Evolutionary conservation across 2,113 vertebrate genomes (phyloP).

Genomic region (Anhinga anhinga): DNA sequence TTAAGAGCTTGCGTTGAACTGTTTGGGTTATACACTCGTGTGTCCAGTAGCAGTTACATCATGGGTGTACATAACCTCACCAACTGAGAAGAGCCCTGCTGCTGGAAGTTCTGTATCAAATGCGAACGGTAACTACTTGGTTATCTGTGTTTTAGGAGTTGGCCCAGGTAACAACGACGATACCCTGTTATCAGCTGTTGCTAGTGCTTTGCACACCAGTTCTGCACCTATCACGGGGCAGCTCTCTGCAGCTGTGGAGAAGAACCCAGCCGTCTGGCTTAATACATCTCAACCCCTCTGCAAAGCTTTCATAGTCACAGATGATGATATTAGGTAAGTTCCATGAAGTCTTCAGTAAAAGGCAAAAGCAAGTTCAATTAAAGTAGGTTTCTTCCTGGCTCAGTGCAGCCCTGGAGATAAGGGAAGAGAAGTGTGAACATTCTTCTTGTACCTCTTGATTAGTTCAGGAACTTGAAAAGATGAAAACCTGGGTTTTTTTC

Average conservation of each 20-base stretch:
- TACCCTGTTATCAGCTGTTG: constrained; percentile 87
- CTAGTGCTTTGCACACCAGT: constrained; percentile 92
- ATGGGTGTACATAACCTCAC: not conserved
- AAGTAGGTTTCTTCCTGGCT: not conserved
- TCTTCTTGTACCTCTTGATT: not conserved
- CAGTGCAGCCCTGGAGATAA: not conserved
- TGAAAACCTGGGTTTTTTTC: fast-evolving
- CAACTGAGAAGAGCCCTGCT: not conserved
- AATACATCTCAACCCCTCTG: constrained; percentile 90
- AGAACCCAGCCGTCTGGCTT: constrained; percentile 91
- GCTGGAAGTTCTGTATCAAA: not conserved
- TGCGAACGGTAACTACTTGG: fast-evolving
- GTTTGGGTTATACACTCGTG: not conserved
- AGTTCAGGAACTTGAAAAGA: not conserved
- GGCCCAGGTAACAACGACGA: constrained; percentile 85
- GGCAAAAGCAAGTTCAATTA: not conserved
- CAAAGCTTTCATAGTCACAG: constrained; percentile 89
- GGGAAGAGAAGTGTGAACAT: not conserved
- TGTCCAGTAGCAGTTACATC: not conserved
- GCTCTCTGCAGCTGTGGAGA: constrained; percentile 86
- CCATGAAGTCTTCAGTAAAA: not conserved
- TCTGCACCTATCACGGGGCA: constrained; percentile 89
- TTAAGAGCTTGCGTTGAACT: not conserved
- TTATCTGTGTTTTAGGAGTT: constrained; percentile 70
- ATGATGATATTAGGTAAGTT: constrained; percentile 88